A percentile compares a stretch with the other conserved stretches of the same genome.
phyloP scores from a whole-genome alignment of 2,888 invertebrate species.

The Ypsolopha scabrella region DNA sequence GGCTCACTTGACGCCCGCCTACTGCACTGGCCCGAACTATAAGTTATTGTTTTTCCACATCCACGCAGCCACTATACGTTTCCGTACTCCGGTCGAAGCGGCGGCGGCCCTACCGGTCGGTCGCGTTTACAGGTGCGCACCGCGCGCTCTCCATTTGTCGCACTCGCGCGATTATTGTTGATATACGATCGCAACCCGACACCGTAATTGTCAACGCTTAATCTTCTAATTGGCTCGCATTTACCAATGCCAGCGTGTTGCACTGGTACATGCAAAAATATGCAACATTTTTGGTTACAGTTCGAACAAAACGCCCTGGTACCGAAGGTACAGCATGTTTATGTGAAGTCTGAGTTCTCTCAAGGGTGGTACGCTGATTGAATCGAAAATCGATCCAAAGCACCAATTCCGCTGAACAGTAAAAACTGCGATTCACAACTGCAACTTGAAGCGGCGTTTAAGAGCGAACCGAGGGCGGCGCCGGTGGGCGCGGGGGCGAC shows the following conservation, averaged over 20 bases:
- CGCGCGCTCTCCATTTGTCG: slow-evolving; percentile 58
- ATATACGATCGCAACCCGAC: slow-evolving; percentile 67
- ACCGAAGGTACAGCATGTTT: not conserved
- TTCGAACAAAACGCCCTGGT: not conserved
- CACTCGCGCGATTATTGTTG: slow-evolving; percentile 68
- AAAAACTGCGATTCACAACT: slow-evolving; percentile 70
- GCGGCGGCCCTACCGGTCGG: slow-evolving; percentile 8
- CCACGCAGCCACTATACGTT: slow-evolving; percentile 4
- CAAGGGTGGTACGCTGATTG: slow-evolving; percentile 1
- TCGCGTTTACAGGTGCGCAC: slow-evolving; percentile 47
- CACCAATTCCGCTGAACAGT: slow-evolving; percentile 64
- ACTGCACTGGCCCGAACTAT: too few species aligned
- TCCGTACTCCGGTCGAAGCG: slow-evolving; percentile 5
- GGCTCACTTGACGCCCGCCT: too few species aligned
- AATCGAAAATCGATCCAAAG: slow-evolving; percentile 59
- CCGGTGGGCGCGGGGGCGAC: slow-evolving; percentile 57
- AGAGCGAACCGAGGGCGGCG: slow-evolving; percentile 66
- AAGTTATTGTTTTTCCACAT: not conserved
- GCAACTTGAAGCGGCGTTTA: slow-evolving; percentile 69
- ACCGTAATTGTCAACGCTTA: slow-evolving; percentile 69
- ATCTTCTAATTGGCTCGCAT: slow-evolving; percentile 70
- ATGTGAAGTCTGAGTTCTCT: not conserved
- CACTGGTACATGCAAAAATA: slow-evolving; percentile 2
- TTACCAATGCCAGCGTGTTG: slow-evolving; percentile 62
- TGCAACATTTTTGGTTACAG: not conserved